A percentile compares a stretch with the other conserved stretches of the same genome.
These are phyloP conservation scores for Paraplagusia blochii DNA, from an alignment of 2,113 vertebrate species.

Conservation along the genomic window DNA sequence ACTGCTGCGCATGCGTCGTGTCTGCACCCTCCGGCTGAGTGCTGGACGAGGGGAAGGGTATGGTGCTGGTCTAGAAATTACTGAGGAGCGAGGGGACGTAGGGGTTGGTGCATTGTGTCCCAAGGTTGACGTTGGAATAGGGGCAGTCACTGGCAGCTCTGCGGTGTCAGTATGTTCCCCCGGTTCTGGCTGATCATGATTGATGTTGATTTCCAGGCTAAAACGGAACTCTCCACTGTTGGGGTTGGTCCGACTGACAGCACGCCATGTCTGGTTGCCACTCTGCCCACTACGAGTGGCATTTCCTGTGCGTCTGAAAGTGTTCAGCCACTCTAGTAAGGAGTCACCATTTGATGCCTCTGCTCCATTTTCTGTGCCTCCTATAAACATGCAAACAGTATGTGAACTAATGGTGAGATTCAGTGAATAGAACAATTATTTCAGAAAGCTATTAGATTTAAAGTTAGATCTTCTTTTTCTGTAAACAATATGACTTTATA, in stretches of 20 bases:
- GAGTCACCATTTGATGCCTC: constrained; percentile 85
- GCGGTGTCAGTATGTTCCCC: constrained; percentile 72
- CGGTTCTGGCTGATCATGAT: constrained; percentile 84
- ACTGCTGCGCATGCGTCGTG: constrained; percentile 81
- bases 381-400: constrained; percentile 59
- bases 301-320: constrained; percentile 88
- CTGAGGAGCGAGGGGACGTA: constrained; percentile 43
- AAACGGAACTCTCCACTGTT: constrained; percentile 93
- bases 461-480: no score
- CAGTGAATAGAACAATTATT: no score
- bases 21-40: constrained; percentile 70
- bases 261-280: constrained; percentile 94
- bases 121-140: constrained; percentile 43
- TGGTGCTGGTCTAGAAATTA: constrained; percentile 51
- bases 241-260: constrained; percentile 91
- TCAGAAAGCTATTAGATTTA: no score
- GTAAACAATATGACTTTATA: no score
- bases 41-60: constrained; percentile 65
- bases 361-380: constrained; percentile 75
- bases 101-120: constrained; percentile 52
- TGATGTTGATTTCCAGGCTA: constrained; percentile 95
- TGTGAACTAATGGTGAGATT: no score
- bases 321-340: constrained; percentile 90
- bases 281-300: constrained; percentile 91
- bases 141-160: constrained; percentile 55